Conservation (phyloP, 37 sponge, comb jelly and placozoan species). For the Tethya wilhelma region DNA sequence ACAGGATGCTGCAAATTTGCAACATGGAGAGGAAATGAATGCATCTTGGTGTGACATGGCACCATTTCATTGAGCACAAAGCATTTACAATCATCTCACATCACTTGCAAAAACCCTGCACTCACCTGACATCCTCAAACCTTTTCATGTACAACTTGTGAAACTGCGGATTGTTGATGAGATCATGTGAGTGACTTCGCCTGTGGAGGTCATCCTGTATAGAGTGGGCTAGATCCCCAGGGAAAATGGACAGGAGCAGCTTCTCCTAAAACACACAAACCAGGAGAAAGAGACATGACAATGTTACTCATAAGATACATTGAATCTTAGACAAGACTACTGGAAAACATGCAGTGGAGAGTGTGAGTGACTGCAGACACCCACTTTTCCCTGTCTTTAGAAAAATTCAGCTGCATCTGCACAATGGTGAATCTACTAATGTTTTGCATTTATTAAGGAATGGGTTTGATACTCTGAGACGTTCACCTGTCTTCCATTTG, state of each 20-base stretch:
- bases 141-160: conserved; percentile 37
- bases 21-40: not conserved
- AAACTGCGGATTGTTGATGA: conserved; percentile 4
- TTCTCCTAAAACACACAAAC: conserved; percentile 35
- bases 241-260: conserved; percentile 42
- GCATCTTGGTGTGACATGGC: not conserved
- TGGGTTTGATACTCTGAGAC: too few species aligned
- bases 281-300: not conserved
- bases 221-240: conserved; percentile 28
- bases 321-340: not conserved
- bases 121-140: conserved; percentile 53
- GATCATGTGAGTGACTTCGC: not conserved
- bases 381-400: too few species aligned
- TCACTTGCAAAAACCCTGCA: not conserved
- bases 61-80: not conserved
- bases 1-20: conserved; percentile 74
- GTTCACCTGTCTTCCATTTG: too few species aligned
- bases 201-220: conserved; percentile 20
- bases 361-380: too few species aligned
- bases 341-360: too few species aligned
- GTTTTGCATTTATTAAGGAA: too few species aligned
- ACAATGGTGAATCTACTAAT: too few species aligned
- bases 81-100: too few species aligned
- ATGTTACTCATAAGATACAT: not conserved
- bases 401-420: too few species aligned